Conservation (phyloP, 92 coral and sea anemone genomes). For the Heteractis magnifica region DNA sequence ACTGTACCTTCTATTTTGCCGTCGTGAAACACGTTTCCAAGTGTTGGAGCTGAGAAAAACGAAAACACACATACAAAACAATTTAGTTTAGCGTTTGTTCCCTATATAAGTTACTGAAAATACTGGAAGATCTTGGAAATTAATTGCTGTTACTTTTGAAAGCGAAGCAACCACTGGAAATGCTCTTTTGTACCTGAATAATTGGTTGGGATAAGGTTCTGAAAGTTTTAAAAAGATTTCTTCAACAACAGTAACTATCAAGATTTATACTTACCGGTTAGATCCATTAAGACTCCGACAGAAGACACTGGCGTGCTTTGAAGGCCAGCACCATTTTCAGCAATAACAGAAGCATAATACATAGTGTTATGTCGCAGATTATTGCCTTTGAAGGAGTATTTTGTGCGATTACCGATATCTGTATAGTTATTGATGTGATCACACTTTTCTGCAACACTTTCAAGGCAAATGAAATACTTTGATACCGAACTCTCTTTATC, state of each 20-base stretch:
- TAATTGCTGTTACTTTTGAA: no score
- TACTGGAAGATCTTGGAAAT: no score
- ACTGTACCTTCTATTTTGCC: conserved; percentile 64
- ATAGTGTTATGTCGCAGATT: conserved; percentile 56
- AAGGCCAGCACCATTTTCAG: conserved; percentile 78
- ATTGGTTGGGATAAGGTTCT: no score
- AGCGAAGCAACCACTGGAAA: not conserved
- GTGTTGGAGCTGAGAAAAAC: conserved; percentile 48
- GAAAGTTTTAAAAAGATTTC: no score
- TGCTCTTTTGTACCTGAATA: not conserved
- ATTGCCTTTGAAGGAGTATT: conserved; percentile 35
- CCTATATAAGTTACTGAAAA: no score
- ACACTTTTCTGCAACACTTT: conserved; percentile 65
- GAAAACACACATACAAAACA: no score
- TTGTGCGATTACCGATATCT: conserved; percentile 50
- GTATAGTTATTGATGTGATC: conserved; percentile 51
- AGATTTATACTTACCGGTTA: conserved; percentile 55
- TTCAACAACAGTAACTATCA: not conserved
- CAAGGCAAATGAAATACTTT: conserved; percentile 73
- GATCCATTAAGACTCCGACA: conserved; percentile 72
- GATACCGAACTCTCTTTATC: conserved; percentile 74
- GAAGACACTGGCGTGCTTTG: conserved; percentile 69
- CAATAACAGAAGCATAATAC: conserved; percentile 73
- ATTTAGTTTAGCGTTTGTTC: no score
- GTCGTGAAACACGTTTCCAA: conserved; percentile 44